Evolutionary conservation across 2,113 vertebrate species (phyloP), one percentile per base, ranked within the genome.

Genomic region (Cyanoramphus novaezelandiae): DNA sequence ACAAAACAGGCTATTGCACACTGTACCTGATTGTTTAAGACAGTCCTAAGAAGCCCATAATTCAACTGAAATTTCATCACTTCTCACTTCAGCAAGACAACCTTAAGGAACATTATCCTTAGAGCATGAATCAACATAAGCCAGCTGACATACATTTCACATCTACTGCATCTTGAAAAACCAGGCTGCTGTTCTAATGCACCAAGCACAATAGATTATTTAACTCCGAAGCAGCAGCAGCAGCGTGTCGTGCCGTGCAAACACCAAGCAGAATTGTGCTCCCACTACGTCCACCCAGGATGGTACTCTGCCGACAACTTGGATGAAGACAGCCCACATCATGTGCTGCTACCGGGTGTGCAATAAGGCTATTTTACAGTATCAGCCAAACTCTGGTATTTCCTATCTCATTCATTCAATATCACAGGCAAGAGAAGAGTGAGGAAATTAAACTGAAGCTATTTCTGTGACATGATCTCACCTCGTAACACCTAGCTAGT

Each of bases 61-160:
- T 92, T 96, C 93, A 94, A 88, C 43, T 39, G 84, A 91, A 97
- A 97, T 94, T 93, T 94, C 96, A 91, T 90, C 57, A 81, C 84
- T 62, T 94, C 86, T 95, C 79, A 93, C 93, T 96, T 94, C 33
- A 53, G 57, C 16, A 1, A 96, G 90, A 95, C 94, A 94, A 93
- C 91, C 82, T 97, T 94, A 88, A 91, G 86, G 89, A 88, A 92
- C 90, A 71, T 85, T 95, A 97, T 89, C 92, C 89, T 93, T 82
- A 74, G 72, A 97, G 93, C 86, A 86, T 94, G 89, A 96, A 93
- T 88, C 86, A 95, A 96, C 95, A 89, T 1, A 20, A 96, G 95
- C 74, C 89, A 91, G 96, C 86, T 95, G 92, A 95, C 94, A 95
- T 24, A 88, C 33, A 76, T 94, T 95, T 95, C 41, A 7, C 92